These are phyloP conservation scores for Siniperca chuatsi DNA, from an alignment of 2,113 vertebrate genomes.

Conservation along the genomic window DNA sequence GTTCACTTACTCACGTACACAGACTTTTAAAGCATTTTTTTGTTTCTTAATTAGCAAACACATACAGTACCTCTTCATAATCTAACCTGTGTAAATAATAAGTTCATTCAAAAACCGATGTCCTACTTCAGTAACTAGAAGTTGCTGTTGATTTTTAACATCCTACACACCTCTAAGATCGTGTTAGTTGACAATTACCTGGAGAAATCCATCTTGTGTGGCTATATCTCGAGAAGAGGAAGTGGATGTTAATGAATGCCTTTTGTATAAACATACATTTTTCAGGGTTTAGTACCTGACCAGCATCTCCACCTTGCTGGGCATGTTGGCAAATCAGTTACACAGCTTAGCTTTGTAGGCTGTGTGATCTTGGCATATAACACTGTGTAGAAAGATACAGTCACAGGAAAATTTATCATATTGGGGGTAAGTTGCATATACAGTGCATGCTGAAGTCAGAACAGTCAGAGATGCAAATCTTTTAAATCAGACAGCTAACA, in stretches of 20 bases:
- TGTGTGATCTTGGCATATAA: conserved; percentile 17
- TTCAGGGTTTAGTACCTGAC: conserved; percentile 50
- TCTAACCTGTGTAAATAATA: conserved; percentile 9
- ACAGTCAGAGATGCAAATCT: not conserved
- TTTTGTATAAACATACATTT: conserved; percentile 77
- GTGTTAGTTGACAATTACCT: conserved; percentile 77
- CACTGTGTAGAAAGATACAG: not conserved
- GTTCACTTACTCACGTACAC: not conserved
- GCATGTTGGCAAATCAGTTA: conserved; percentile 74
- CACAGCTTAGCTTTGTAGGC: conserved; percentile 14
- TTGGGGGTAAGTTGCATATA: not conserved
- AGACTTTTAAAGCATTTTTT: not conserved
- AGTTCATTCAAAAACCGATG: conserved; percentile 36
- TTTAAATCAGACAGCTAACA: conserved; percentile 1
- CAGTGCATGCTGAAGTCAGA: not conserved
- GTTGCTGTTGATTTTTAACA: conserved; percentile 80
- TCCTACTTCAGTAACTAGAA: conserved; percentile 54
- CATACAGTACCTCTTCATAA: not conserved
- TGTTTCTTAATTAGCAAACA: not conserved
- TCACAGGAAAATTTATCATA: not conserved
- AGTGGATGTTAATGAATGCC: conserved; percentile 83
- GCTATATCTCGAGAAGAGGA: conserved; percentile 72
- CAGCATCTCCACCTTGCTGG: conserved; percentile 30
- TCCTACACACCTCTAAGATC: conserved; percentile 19
- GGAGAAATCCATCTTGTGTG: conserved; percentile 59